Evolutionary conservation across 2,113 vertebrate species (phyloP).

Genomic region (Ranitomeya variabilis): DNA sequence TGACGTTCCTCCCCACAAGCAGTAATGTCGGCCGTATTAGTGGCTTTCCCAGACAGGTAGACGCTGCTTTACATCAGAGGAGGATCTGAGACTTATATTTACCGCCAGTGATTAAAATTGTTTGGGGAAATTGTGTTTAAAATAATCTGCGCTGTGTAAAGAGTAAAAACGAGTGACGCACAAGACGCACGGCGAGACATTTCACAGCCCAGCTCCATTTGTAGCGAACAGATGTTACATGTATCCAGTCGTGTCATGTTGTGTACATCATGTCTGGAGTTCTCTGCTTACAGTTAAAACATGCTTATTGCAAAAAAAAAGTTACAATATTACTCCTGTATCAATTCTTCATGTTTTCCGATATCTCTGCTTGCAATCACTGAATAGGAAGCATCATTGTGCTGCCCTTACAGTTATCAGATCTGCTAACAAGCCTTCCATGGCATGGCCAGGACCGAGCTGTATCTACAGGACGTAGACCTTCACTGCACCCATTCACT

Average conservation of each 20-base stretch:
- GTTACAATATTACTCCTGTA: too few relatives aligned
- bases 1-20: too few relatives aligned
- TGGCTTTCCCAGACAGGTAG: neutral
- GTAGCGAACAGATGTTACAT: neutral
- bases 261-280: neutral
- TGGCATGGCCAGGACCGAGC: too few relatives aligned
- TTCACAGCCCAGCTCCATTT: neutral
- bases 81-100: neutral
- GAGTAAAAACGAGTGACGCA: neutral
- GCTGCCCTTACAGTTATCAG: too few relatives aligned
- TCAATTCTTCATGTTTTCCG: neutral
- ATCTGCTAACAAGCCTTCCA: too few relatives aligned
- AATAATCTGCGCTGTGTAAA: neutral
- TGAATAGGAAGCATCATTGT: too few relatives aligned
- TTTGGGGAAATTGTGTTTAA: neutral
- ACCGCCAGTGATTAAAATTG: neutral
- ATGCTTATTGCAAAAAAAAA: too few relatives aligned
- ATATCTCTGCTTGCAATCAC: neutral
- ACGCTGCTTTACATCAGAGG: too few relatives aligned
- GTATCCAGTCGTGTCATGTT: neutral
- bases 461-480: too few relatives aligned
- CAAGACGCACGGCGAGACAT: neutral
- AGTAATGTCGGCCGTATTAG: neutral
- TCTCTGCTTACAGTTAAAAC: neutral
- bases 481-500: too few relatives aligned